Evolutionary conservation across 2,797 vertebrate species (phyloP), one percentile per base, ranked within the genome.

Genomic region (Podarcis siculus): DNA sequence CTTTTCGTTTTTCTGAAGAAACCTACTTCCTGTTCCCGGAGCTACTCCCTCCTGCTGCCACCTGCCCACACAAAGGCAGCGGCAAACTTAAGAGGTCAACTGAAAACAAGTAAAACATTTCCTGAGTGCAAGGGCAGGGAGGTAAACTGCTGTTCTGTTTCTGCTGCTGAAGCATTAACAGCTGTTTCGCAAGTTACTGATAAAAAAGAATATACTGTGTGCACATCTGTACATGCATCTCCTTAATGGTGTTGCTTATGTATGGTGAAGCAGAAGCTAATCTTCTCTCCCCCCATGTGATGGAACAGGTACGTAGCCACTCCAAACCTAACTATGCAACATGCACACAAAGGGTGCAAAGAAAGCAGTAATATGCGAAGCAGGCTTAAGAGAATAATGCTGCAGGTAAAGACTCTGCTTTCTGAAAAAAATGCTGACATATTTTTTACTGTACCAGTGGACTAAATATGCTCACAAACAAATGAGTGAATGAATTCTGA

Each of bases 1-100:
- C 92, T 93, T 95, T 95, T 93, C 94, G 94, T 94, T 95, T 94
- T 94, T 95, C 90, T 93, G 91, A 95, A 94, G 92, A 94, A 94
- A 95, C 92, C 90, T 93, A 94, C 95, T 95, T 96, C 94, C 94
- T 96, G 92, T 94, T 94, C 93, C 93, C 88, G 88, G 93, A 94
- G 93, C 92, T 94, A 95, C 94, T 95, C 93, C 93, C 92, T 94
- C 90, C 92, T 94, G 94, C 94, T 94, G 93, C 93, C 94, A 95
- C 93, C 95, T 95, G 95, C 95, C 94, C 94, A 95, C 94, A 95
- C 95, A 96, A 92, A 95, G 95, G 90, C 94, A 93, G 79, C 88
- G 91, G 89, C 91, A 94, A 94, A 95, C 91, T 90, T 94, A 91
- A 92, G 94, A 95, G 92, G 92, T 91, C 88, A 92, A 94, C 92